phyloP scores from a whole-genome alignment of 1,140 invertebrate species.

The Caenorhabditis brenneri region DNA sequence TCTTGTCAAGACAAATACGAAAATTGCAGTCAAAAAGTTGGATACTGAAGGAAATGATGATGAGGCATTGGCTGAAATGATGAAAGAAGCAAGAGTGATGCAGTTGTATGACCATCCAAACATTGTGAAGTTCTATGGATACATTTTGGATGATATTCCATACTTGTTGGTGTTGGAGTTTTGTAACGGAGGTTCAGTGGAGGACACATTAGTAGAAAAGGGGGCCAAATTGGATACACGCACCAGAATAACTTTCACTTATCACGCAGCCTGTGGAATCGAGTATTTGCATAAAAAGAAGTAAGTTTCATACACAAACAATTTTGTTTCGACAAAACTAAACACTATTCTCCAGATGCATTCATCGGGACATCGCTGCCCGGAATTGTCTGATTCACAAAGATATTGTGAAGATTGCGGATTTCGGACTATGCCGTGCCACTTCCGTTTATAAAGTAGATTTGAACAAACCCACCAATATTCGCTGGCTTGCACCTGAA shows the following conservation, averaged over 20 bases:
- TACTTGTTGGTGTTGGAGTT: conserved; percentile 65
- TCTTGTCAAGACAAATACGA: conserved; percentile 47
- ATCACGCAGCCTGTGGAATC: conserved; percentile 60
- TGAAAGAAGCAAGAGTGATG: conserved; percentile 66
- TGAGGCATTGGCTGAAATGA: conserved; percentile 63
- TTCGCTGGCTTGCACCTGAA: conserved; percentile 55
- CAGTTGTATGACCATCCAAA: too few species aligned
- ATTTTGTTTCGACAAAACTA: background rate
- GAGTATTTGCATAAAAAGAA: conserved; percentile 64
- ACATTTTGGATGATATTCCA: conserved; percentile 60
- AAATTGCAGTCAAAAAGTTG: conserved; percentile 60
- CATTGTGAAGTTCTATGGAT: too few species aligned
- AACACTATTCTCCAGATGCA: conserved; percentile 56
- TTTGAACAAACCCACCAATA: conserved; percentile 62
- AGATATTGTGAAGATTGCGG: conserved; percentile 58
- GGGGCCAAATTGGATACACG: conserved; percentile 60
- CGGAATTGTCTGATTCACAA: conserved; percentile 60
- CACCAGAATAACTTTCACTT: conserved; percentile 43
- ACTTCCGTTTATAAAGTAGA: conserved; percentile 64
- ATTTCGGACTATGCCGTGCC: conserved; percentile 65
- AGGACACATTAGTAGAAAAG: conserved; percentile 59
- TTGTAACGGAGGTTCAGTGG: conserved; percentile 62
- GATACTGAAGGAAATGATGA: conserved; percentile 60
- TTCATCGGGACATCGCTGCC: conserved; percentile 64
- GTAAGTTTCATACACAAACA: conserved; percentile 42